Percentiles rank a stretch among this genome's conserved stretches.
Evolutionary conservation across 1,140 invertebrate genomes (phyloP).

Genomic region (Ladona fulva): DNA sequence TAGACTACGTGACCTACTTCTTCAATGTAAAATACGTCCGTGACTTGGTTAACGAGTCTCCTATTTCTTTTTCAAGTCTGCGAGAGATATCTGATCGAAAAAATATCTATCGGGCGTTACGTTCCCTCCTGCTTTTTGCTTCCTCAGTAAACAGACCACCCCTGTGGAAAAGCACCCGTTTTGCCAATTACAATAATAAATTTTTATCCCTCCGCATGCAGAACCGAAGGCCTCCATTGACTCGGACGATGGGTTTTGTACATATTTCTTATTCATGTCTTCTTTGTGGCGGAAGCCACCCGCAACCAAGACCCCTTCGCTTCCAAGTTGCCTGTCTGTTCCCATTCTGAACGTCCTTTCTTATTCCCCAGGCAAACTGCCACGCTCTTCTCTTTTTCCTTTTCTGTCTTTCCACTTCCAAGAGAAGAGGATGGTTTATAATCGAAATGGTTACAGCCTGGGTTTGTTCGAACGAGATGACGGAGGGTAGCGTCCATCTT

Average conservation of each 20-base stretch:
- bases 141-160: background rate
- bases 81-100: too few species aligned
- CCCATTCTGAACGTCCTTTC: background rate
- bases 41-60: too few species aligned
- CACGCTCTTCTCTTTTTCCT: background rate
- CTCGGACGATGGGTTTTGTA: background rate
- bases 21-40: too few species aligned
- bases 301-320: background rate
- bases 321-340: background rate
- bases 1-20: too few species aligned
- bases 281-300: background rate
- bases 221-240: background rate
- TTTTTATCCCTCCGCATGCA: background rate
- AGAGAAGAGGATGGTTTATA: background rate
- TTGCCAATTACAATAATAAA: background rate
- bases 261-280: constrained; percentile 2
- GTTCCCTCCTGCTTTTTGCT: too few species aligned
- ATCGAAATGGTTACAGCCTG: too few species aligned
- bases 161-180: background rate
- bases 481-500: too few species aligned
- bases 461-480: too few species aligned
- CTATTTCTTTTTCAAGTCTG: too few species aligned
- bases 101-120: too few species aligned
- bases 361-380: background rate
- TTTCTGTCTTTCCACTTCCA: background rate